These are phyloP conservation scores for Phasianus colchicus DNA, from an alignment of 2,113 vertebrate species.

Conservation along the genomic window DNA sequence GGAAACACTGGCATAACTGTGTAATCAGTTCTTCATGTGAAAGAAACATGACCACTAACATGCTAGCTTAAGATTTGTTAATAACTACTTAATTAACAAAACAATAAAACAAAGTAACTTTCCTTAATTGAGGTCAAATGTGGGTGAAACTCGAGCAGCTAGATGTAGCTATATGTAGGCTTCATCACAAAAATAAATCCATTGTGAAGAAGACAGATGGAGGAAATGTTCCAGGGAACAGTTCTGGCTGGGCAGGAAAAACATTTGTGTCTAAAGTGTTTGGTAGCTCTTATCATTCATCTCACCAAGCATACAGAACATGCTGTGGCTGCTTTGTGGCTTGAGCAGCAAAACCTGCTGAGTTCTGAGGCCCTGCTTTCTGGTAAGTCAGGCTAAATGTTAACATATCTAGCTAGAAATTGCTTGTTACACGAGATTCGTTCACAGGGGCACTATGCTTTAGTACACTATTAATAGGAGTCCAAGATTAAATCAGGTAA, in stretches of 20 bases:
- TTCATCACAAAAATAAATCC: constrained; percentile 65
- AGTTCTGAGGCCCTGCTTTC: neutral
- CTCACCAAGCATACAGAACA: constrained; percentile 1
- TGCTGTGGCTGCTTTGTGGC: neutral
- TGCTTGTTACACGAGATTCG: constrained; percentile 15
- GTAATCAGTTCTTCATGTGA: constrained; percentile 39
- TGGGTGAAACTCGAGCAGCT: constrained; percentile 8
- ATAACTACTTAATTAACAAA: constrained; percentile 18
- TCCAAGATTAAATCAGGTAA: constrained; percentile 63
- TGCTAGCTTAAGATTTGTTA: constrained; percentile 15
- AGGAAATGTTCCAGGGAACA: constrained; percentile 49
- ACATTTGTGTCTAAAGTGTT: constrained; percentile 46
- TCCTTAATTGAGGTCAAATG: constrained; percentile 10
- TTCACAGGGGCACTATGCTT: constrained; percentile 45
- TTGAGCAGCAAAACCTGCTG: constrained; percentile 46
- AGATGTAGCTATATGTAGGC: neutral
- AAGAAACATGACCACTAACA: neutral
- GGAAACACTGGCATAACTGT: constrained; percentile 52
- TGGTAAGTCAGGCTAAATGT: constrained; percentile 60
- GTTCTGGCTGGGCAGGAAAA: constrained; percentile 56
- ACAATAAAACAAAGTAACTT: neutral
- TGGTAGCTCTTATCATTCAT: constrained; percentile 60
- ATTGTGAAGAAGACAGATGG: constrained; percentile 65
- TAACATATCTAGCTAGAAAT: constrained; percentile 37
- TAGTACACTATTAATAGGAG: constrained; percentile 62